A percentile compares a stretch with the other conserved stretches of the same genome.
These are phyloP conservation scores for Coilia nasus DNA, from an alignment of 2,797 vertebrate species.

Conservation along the genomic window DNA sequence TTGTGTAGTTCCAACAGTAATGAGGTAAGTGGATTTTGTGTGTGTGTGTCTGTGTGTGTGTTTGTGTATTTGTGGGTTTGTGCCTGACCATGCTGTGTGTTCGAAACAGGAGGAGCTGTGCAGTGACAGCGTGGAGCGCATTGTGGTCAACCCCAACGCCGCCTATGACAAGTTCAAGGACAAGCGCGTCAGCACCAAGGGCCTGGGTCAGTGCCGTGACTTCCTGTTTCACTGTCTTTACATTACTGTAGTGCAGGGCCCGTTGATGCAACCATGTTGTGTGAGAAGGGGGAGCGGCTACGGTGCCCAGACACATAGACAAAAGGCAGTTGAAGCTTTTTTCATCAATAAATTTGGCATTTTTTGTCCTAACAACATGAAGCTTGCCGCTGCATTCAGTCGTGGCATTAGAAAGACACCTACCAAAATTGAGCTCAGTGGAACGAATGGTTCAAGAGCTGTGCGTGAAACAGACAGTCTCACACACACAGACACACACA, in stretches of 20 bases:
- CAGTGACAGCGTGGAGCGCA: conserved; percentile 95
- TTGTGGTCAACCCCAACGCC: conserved; percentile 96
- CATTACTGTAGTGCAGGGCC: neutral
- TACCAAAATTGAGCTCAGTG: too few species aligned
- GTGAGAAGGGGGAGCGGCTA: too few species aligned
- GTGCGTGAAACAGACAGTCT: too few species aligned
- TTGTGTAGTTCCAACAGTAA: conserved; percentile 72
- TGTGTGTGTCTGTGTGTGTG: conserved; percentile 28
- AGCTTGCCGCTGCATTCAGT: too few species aligned
- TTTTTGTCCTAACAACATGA: too few species aligned
- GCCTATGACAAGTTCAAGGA: conserved; percentile 98
- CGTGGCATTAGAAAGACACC: too few species aligned
- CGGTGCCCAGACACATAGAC: too few species aligned
- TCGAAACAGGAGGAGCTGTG: conserved; percentile 88
- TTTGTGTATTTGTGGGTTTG: conserved; percentile 33
- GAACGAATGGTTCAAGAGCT: too few species aligned
- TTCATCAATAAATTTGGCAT: too few species aligned
- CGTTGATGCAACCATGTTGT: neutral
- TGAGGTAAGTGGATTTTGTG: conserved; percentile 84
- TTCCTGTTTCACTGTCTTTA: neutral
- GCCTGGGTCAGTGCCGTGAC: conserved; percentile 78
- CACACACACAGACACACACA: too few species aligned
- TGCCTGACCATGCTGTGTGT: conserved; percentile 25
- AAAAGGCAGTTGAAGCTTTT: too few species aligned
- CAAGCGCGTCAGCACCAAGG: conserved; percentile 89